Conservation (phyloP, 2,888 invertebrate genomes). For the Macrophya alboannulata region DNA sequence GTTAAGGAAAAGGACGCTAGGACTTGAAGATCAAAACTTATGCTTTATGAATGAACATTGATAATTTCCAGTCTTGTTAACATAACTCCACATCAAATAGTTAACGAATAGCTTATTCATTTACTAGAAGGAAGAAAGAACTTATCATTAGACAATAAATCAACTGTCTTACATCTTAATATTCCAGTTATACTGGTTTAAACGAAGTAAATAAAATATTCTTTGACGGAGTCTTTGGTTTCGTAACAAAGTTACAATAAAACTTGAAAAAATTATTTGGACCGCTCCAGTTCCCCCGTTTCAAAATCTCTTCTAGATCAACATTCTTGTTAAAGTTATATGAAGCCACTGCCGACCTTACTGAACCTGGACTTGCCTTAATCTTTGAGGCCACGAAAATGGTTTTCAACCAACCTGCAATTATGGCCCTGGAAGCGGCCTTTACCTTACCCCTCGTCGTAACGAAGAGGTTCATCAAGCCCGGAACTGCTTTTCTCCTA, state of each 20-base stretch:
- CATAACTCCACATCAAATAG: too few relatives aligned
- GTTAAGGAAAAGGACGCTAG: not conserved
- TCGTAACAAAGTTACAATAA: constrained; percentile 23
- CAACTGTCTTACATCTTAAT: too few relatives aligned
- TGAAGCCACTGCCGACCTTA: constrained; percentile 51
- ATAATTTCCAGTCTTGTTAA: too few relatives aligned
- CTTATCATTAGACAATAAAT: too few relatives aligned
- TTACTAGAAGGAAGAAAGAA: too few relatives aligned
- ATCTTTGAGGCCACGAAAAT: constrained; percentile 20
- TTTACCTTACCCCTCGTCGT: constrained; percentile 51
- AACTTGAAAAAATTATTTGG: constrained; percentile 41
- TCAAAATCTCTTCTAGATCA: constrained; percentile 28
- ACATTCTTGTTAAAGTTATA: constrained; percentile 40
- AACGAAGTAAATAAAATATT: not conserved
- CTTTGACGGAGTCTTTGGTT: not conserved
- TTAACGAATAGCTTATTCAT: too few relatives aligned
- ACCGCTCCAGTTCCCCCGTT: constrained; percentile 52
- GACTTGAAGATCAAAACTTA: too few relatives aligned
- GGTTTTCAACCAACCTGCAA: constrained; percentile 52
- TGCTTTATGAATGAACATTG: too few relatives aligned
- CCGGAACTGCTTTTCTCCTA: not conserved
- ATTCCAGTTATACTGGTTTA: not conserved
- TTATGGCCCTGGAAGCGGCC: constrained; percentile 53
- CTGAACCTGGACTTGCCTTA: constrained; percentile 37
- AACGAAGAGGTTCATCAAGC: constrained; percentile 26